Conservation (phyloP, 1,140 invertebrate species). For the Formica exsecta region DNA sequence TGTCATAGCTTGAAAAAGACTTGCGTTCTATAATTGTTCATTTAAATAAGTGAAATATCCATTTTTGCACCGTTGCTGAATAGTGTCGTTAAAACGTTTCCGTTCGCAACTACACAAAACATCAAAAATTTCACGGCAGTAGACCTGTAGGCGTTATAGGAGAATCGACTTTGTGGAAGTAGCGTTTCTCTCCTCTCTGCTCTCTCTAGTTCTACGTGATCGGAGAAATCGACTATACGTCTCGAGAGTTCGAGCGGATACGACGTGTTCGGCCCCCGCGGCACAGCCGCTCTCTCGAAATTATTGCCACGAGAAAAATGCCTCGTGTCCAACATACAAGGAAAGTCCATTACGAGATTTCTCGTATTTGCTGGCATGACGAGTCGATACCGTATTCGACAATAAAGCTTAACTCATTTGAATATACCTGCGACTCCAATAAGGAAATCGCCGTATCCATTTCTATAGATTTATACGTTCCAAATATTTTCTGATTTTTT, state of each 20-base stretch:
- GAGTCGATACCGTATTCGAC: conserved; percentile 44
- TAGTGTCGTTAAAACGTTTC: conserved; percentile 27
- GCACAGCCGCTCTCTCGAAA: conserved; percentile 66
- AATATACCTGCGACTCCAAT: conserved; percentile 12
- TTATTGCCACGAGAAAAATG: conserved; percentile 73
- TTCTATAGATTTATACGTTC: neutral
- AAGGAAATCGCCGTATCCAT: neutral
- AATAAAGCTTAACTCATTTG: conserved; percentile 54
- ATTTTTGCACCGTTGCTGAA: conserved; percentile 12
- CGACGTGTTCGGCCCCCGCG: conserved; percentile 41
- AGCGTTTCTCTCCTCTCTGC: conserved; percentile 20
- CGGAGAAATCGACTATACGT: conserved; percentile 72
- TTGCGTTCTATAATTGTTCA: conserved; percentile 8
- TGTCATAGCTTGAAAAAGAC: neutral
- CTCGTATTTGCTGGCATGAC: conserved; percentile 58
- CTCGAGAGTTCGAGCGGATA: conserved; percentile 52
- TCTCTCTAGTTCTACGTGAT: conserved; percentile 68
- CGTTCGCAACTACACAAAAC: conserved; percentile 20
- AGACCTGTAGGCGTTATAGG: conserved; percentile 18
- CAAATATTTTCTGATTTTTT: too few relatives aligned
- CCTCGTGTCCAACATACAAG: conserved; percentile 67
- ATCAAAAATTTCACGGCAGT: conserved; percentile 46
- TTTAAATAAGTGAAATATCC: conserved; percentile 44
- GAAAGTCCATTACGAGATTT: conserved; percentile 74
- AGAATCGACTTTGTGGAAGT: conserved; percentile 62